These are phyloP conservation scores for Strigops habroptila DNA, from an alignment of 2,113 vertebrate genomes.

Conservation along the genomic window DNA sequence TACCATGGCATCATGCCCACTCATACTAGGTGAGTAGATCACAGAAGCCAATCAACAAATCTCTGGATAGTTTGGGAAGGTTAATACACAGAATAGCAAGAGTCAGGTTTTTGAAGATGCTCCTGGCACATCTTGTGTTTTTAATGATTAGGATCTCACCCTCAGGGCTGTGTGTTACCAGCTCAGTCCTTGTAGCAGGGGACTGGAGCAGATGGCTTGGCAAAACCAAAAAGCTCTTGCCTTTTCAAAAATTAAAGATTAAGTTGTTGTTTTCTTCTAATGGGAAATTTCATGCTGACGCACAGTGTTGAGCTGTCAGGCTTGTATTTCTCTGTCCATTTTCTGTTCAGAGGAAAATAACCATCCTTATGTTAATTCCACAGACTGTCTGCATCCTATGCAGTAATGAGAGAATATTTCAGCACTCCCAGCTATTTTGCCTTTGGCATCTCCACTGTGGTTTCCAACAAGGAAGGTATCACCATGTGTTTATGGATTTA, in stretches of 20 bases:
- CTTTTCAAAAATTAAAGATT: constrained; percentile 48
- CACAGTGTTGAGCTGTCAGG: neutral
- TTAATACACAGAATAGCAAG: neutral
- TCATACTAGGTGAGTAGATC: neutral
- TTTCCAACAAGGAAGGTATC: constrained; percentile 40
- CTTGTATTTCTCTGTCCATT: neutral
- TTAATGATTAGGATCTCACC: constrained; percentile 27
- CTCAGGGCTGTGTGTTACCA: neutral
- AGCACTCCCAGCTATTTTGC: constrained; percentile 18
- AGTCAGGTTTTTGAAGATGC: constrained; percentile 5
- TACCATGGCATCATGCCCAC: neutral
- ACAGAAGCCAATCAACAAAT: constrained; percentile 15
- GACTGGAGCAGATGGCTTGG: constrained; percentile 39
- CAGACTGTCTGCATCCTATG: neutral
- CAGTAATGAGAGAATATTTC: neutral
- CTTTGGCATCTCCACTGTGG: neutral
- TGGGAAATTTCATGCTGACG: neutral
- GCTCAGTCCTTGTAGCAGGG: neutral
- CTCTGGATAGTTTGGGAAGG: neutral
- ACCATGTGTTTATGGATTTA: constrained; percentile 32
- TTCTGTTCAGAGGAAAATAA: neutral
- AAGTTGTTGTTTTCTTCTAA: constrained; percentile 38
- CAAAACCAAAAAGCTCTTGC: neutral
- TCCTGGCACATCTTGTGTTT: constrained; percentile 29
- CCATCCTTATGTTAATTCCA: neutral